A percentile compares a stretch with the other conserved stretches of the same genome.
Conservation (phyloP, 2,113 vertebrate species). For the Dryoscopus gambensis region DNA sequence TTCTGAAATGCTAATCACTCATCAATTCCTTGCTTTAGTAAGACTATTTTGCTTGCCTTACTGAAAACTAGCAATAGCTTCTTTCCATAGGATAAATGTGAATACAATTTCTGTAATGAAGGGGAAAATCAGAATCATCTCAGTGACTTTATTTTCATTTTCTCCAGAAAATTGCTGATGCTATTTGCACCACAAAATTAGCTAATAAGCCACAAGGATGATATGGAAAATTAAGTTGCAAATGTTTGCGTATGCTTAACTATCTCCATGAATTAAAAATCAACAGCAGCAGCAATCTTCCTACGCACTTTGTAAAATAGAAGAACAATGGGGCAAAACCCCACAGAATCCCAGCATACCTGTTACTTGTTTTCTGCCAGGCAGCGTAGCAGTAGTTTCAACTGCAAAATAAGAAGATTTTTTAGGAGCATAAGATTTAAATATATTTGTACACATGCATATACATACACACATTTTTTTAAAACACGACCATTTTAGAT, state of each 20-base stretch:
- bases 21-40: not conserved
- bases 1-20: not conserved
- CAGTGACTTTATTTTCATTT: not conserved
- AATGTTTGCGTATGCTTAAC: not conserved
- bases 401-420: not conserved
- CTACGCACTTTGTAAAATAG: not conserved
- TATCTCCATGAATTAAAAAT: not conserved
- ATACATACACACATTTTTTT: not conserved
- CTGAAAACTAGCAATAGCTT: not conserved
- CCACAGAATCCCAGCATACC: not conserved
- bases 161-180: not conserved
- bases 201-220: not conserved
- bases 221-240: not conserved
- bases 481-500: not conserved
- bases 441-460: fast-evolving
- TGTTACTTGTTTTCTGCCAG: not conserved
- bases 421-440: not conserved
- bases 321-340: not conserved
- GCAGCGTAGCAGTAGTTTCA: not conserved
- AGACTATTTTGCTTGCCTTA: not conserved
- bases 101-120: not conserved
- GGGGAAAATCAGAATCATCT: not conserved
- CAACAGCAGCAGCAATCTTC: not conserved
- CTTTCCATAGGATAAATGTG: not conserved
- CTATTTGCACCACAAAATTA: not conserved